A percentile compares a stretch with the other conserved stretches of the same genome.
These are phyloP conservation scores for Prinia subflava DNA, from an alignment of 2,113 vertebrate genomes.

Conservation along the genomic window DNA sequence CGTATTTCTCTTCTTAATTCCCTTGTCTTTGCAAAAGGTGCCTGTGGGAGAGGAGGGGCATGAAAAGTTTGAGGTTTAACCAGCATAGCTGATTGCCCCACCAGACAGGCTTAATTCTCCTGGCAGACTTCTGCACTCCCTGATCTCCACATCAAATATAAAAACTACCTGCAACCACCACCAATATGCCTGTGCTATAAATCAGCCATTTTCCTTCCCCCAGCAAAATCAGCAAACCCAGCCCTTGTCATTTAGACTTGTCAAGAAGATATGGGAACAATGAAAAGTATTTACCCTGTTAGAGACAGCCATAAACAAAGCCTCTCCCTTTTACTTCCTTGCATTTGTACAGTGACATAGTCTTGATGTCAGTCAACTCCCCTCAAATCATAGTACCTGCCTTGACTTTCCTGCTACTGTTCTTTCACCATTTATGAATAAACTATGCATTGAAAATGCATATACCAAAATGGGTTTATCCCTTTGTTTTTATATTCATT, in stretches of 20 bases:
- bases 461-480: background rate
- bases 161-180: background rate
- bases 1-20: background rate
- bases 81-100: background rate
- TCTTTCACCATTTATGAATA: background rate
- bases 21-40: background rate
- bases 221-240: background rate
- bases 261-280: background rate
- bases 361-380: background rate
- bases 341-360: background rate
- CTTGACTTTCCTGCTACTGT: background rate
- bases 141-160: background rate
- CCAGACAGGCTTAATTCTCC: background rate
- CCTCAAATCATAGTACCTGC: background rate
- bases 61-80: background rate
- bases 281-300: background rate
- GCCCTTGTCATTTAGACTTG: background rate
- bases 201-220: background rate
- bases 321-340: background rate
- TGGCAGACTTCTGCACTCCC: background rate
- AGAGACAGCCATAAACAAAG: background rate
- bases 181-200: background rate
- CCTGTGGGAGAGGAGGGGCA: background rate
- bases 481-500: background rate
- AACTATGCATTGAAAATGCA: background rate